Conservation (phyloP, 2,113 vertebrate genomes). For the Bujurquina vittata region DNA sequence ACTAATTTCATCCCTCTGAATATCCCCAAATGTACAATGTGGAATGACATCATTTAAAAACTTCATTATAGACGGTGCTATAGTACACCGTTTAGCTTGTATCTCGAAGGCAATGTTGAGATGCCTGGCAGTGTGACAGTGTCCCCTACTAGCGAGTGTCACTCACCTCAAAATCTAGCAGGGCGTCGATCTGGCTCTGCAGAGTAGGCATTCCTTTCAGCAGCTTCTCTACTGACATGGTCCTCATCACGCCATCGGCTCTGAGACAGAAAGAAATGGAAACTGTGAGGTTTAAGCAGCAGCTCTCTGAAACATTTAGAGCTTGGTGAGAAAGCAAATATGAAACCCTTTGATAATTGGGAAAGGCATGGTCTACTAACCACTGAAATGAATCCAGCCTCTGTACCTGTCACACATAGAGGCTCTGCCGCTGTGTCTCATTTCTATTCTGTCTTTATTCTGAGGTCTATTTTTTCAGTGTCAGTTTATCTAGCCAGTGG, state of each 20-base stretch:
- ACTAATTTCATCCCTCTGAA: not conserved
- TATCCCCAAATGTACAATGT: not conserved
- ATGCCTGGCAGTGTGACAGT: slow-evolving; percentile 27
- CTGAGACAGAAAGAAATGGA: slow-evolving; percentile 71
- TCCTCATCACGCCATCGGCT: slow-evolving; percentile 95
- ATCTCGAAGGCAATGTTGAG: not conserved
- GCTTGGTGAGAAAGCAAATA: not conserved
- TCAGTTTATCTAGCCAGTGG: slow-evolving; percentile 6
- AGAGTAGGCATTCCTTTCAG: slow-evolving; percentile 96
- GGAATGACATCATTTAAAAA: no score
- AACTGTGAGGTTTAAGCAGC: not conserved
- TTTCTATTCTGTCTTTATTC: slow-evolving; percentile 20
- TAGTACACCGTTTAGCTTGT: not conserved
- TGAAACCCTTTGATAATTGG: not conserved
- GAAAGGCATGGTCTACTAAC: not conserved
- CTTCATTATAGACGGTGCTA: not conserved
- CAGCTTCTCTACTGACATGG: slow-evolving; percentile 95
- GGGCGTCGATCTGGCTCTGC: slow-evolving; percentile 95
- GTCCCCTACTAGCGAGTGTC: slow-evolving; percentile 20
- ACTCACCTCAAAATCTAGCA: slow-evolving; percentile 97
- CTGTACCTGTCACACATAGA: not conserved
- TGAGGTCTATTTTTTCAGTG: slow-evolving; percentile 12
- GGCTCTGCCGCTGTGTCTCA: not conserved
- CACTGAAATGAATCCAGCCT: not conserved
- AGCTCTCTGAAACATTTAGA: not conserved